Percentiles rank a stretch among this genome's conserved stretches.
Conservation (phyloP, 1,140 invertebrate species). For the Drosophila subobscura region DNA sequence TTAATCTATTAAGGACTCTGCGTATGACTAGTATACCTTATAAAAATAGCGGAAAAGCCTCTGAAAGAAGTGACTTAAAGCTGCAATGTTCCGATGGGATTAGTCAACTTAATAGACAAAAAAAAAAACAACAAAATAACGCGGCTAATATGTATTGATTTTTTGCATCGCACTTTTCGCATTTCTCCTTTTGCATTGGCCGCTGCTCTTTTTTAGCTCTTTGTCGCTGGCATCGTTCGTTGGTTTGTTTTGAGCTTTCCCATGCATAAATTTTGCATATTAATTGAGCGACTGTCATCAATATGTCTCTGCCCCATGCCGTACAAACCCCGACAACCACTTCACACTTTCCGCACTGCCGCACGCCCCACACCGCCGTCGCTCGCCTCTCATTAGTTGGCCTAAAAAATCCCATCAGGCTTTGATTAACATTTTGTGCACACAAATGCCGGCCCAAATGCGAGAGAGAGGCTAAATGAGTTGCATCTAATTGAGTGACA, state of each 20-base stretch:
- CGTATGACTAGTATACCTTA: not conserved
- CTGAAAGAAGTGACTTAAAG: too few species aligned
- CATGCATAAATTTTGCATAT: constrained; percentile 82
- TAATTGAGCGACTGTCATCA: constrained; percentile 70
- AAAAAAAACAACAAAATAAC: constrained; percentile 14
- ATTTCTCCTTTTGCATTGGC: constrained; percentile 13
- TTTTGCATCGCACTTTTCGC: constrained; percentile 38
- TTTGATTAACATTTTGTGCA: constrained; percentile 79
- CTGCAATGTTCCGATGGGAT: constrained; percentile 23
- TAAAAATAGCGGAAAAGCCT: too few species aligned
- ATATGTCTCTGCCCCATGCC: constrained; percentile 36
- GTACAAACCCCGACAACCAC: not conserved
- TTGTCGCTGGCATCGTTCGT: constrained; percentile 42
- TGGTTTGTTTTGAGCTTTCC: constrained; percentile 79
- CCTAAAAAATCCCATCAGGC: constrained; percentile 74
- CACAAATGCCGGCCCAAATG: constrained; percentile 64
- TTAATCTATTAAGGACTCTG: constrained; percentile 7
- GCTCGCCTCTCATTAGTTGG: constrained; percentile 62
- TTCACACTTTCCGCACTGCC: not conserved
- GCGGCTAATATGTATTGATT: constrained; percentile 74
- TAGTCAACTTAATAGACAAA: constrained; percentile 18
- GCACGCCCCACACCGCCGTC: not conserved
- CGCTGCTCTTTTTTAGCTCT: constrained; percentile 36
- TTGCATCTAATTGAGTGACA: constrained; percentile 80
- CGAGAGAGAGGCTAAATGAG: constrained; percentile 63